Conservation (phyloP, 2,888 invertebrate species). For the Plagodis pulveraria region DNA sequence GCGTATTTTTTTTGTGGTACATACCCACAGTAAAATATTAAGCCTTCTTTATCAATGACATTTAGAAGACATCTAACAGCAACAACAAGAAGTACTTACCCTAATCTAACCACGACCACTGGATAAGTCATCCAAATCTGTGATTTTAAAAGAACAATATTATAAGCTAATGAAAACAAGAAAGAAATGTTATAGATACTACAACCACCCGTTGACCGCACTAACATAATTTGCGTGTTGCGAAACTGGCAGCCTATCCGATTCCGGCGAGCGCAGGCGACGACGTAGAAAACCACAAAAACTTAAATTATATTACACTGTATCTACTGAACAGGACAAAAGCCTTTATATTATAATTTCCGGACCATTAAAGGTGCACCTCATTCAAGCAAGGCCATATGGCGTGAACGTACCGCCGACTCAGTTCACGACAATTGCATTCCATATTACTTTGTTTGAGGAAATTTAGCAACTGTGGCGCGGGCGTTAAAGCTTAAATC, state of each 20-base stretch:
- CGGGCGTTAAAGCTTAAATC: slow-evolving; percentile 61
- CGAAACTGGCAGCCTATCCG: slow-evolving; percentile 55
- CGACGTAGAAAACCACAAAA: slow-evolving; percentile 52
- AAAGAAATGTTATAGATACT: too few species aligned
- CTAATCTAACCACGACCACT: too few species aligned
- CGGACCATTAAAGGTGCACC: slow-evolving; percentile 72
- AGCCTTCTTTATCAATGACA: not conserved
- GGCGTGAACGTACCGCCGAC: slow-evolving; percentile 62
- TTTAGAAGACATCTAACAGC: too few species aligned
- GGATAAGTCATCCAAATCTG: too few species aligned
- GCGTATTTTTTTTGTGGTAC: too few species aligned
- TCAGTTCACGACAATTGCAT: slow-evolving; percentile 73
- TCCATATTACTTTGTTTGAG: slow-evolving; percentile 61
- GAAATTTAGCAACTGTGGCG: slow-evolving; percentile 64
- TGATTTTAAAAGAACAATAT: too few species aligned
- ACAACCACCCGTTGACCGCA: slow-evolving; percentile 23
- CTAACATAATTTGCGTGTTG: slow-evolving; percentile 46
- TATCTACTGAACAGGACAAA: slow-evolving; percentile 61
- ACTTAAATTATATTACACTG: slow-evolving; percentile 47
- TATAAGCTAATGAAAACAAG: too few species aligned
- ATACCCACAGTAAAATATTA: too few species aligned
- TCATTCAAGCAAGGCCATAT: slow-evolving; percentile 69
- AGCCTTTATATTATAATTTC: slow-evolving; percentile 74
- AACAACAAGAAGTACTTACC: too few species aligned
- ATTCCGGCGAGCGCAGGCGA: slow-evolving; percentile 46